These are phyloP conservation scores for Macrotis lagotis DNA, from an alignment of 2,113 vertebrate species.

Conservation along the genomic window DNA sequence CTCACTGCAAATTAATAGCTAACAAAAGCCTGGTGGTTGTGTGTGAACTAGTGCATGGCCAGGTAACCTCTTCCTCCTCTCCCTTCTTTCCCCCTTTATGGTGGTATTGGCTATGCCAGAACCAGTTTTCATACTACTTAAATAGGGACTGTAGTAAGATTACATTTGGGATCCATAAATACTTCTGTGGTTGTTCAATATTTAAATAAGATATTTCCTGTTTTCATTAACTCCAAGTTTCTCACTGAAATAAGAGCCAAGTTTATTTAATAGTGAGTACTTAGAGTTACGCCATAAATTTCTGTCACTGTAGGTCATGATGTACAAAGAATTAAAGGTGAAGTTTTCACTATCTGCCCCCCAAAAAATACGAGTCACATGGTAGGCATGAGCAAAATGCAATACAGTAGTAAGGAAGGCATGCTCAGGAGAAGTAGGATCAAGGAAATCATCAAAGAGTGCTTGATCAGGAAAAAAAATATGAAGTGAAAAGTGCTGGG, in stretches of 20 bases:
- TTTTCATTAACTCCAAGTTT: slow-evolving; percentile 3
- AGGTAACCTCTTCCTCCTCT: neutral
- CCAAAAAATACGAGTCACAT: neutral
- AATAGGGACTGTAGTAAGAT: neutral
- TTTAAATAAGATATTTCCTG: slow-evolving; percentile 28
- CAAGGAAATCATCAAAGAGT: neutral
- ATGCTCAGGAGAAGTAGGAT: neutral
- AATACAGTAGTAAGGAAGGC: neutral
- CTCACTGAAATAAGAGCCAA: neutral
- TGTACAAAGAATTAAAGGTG: neutral
- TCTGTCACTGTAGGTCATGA: neutral
- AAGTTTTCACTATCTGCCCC: neutral
- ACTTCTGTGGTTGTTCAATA: neutral
- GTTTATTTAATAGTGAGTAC: neutral
- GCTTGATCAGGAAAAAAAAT: neutral
- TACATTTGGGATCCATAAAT: neutral
- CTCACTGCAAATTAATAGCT: slow-evolving; percentile 13
- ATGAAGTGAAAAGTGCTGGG: neutral
- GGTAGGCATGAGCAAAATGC: neutral
- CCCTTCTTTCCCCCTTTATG: neutral
- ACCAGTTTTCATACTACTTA: neutral
- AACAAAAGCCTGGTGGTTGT: neutral
- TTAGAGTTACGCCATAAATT: neutral
- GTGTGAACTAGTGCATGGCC: neutral
- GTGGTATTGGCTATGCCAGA: too few species aligned